Base-by-base conservation (phyloP, 1,140 invertebrate genomes). In the Zaprionus vittiger region DNA sequence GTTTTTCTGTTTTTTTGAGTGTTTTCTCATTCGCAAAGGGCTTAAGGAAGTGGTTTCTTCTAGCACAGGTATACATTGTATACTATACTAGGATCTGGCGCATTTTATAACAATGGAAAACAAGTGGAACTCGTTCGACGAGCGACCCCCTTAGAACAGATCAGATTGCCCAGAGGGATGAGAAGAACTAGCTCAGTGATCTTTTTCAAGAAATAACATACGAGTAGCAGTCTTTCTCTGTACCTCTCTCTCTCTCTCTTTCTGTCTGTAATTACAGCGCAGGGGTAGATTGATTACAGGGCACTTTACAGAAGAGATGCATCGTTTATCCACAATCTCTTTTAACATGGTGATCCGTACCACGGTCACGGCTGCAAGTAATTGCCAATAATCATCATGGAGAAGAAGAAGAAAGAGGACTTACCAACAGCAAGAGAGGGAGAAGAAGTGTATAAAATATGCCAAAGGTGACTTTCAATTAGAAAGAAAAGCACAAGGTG, bases 391-490 rank as follows among this genome's bases (percentile, higher is more conserved):
- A 86, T 87, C 77, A 83, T 61, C 26, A 64, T 56, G 14, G 38
- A 41, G 17, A 47, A 44, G 38, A 20, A 24, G 47, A 54, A 79
- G 54, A 76, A 44, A 11, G 7, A 28, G 24, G 71, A 80, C 52
- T 44, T 61, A 71, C 69, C 69, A 62, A 69, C 66, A 62, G 57
- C 56, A 72, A 67, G 49, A 24, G 15, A 65, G 49, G 31, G 15
- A 65, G 61, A 37, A 26, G 11, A 12, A 17, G 37, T 37, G 24
- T 60, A 86, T 69, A 56, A 83, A 87, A 87, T 87, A 86, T 86
- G 77, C 63, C 73, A 86, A 86, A 86, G 83, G 83, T 86, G 83
- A 86, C 83, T 87, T 83, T 87, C 83, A 83, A 79, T 74, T 77
- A 56, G 47, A 37, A 56, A 56, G 20, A 55, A 49, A 68, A 61